Conservation (phyloP, 2,113 vertebrate genomes). For the Benitochromis conjunctus region DNA sequence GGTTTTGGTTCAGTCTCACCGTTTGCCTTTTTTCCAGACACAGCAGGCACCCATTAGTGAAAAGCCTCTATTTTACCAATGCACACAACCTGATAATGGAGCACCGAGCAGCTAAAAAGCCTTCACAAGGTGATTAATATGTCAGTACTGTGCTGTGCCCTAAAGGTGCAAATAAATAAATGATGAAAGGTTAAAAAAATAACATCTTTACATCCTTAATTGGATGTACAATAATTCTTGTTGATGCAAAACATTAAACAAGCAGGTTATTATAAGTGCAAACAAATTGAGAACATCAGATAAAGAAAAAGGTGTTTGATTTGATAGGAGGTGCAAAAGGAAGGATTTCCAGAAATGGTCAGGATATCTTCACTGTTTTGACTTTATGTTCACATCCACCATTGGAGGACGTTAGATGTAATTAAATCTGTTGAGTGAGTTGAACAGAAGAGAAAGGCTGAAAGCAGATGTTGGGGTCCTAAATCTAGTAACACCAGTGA, state of each 20-base stretch:
- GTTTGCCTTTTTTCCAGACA: not conserved
- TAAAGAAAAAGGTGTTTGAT: not conserved
- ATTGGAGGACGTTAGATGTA: not conserved
- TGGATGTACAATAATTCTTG: not conserved
- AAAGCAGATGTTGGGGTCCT: not conserved
- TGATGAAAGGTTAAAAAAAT: not conserved
- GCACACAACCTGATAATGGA: not conserved
- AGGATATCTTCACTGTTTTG: not conserved
- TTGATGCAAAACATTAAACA: not conserved
- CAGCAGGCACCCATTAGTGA: not conserved
- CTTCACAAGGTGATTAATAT: not conserved
- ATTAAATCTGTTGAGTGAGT: not conserved
- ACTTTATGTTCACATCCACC: not conserved
- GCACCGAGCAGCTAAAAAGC: not conserved
- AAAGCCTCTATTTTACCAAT: not conserved
- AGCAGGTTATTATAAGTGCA: not conserved
- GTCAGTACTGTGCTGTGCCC: not conserved
- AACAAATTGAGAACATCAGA: not conserved
- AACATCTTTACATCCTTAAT: not conserved
- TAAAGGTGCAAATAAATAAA: not conserved
- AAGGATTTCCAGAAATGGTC: not conserved
- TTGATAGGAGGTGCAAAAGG: not conserved
- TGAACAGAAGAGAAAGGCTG: not conserved
- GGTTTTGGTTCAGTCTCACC: not conserved
- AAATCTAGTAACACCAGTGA: not conserved